Percentiles rank a stretch among this genome's conserved stretches.
Conservation (phyloP, 2,888 invertebrate species). For the Thymelicus lineola region DNA sequence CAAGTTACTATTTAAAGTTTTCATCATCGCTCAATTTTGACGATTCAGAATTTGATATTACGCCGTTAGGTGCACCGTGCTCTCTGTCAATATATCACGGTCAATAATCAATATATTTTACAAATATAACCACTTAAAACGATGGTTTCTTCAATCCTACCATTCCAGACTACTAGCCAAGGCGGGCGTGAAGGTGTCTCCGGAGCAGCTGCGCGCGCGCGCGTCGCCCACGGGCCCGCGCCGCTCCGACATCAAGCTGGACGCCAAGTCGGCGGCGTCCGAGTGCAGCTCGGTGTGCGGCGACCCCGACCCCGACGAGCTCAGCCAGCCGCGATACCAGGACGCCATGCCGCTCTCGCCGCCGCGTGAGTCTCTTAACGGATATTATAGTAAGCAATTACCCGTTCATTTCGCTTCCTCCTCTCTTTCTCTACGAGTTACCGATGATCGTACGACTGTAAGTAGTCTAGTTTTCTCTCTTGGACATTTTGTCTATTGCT, state of each 20-base stretch:
- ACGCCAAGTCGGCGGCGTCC: slow-evolving; percentile 90
- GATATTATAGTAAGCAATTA: slow-evolving; percentile 37
- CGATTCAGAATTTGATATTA: too few species aligned
- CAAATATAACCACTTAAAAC: too few species aligned
- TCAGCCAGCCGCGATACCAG: slow-evolving; percentile 87
- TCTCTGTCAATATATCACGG: too few species aligned
- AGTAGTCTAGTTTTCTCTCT: background rate
- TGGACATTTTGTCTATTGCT: background rate
- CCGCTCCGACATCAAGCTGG: slow-evolving; percentile 91
- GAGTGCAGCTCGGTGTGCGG: slow-evolving; percentile 91
- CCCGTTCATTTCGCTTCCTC: slow-evolving; percentile 15
- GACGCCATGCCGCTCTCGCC: slow-evolving; percentile 86
- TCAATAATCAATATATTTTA: too few species aligned
- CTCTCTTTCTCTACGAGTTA: background rate
- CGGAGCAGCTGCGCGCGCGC: slow-evolving; percentile 92
- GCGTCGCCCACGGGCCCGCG: slow-evolving; percentile 94
- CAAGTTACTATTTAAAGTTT: too few species aligned
- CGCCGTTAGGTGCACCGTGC: too few species aligned
- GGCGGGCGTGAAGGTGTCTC: slow-evolving; percentile 94
- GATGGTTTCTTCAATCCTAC: too few species aligned
- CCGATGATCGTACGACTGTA: slow-evolving; percentile 3
- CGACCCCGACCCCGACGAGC: slow-evolving; percentile 93
- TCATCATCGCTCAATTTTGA: too few species aligned
- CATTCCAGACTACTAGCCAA: slow-evolving; percentile 89
- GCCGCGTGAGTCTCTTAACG: slow-evolving; percentile 76